Evolutionary conservation across 2,888 invertebrate species (phyloP).

Genomic region (Hoplodrina ambigua): DNA sequence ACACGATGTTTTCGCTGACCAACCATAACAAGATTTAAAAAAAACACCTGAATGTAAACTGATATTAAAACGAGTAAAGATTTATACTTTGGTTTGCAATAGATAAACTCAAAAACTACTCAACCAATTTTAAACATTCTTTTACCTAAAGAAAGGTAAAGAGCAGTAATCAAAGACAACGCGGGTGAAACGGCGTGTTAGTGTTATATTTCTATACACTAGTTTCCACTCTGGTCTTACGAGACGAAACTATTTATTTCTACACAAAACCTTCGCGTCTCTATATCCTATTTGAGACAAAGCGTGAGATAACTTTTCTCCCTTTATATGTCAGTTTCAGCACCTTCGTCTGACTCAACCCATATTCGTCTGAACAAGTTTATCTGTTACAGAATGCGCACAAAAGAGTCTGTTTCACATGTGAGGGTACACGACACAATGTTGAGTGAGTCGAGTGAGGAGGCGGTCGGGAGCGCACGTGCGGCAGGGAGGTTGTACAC

Average conservation of each 20-base stretch:
- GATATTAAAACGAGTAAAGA: too few relatives aligned
- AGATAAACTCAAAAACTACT: too few relatives aligned
- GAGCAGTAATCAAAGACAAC: too few relatives aligned
- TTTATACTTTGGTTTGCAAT: too few relatives aligned
- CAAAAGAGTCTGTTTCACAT: neutral
- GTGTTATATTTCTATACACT: neutral
- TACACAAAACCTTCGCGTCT: neutral
- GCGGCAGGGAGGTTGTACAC: too few relatives aligned
- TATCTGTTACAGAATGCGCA: constrained; percentile 2
- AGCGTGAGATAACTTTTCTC: neutral
- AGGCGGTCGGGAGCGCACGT: neutral
- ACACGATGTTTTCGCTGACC: constrained; percentile 1
- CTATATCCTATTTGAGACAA: neutral
- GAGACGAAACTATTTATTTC: neutral
- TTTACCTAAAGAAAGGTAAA: too few relatives aligned
- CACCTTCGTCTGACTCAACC: constrained; percentile 9
- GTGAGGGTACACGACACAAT: neutral
- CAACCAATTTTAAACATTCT: too few relatives aligned
- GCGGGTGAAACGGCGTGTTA: too few relatives aligned
- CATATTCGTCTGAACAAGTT: neutral
- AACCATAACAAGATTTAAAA: too few relatives aligned
- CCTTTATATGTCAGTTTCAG: neutral
- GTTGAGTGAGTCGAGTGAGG: neutral
- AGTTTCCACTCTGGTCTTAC: neutral
- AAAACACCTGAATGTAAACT: neutral